Evolutionary conservation across 1,140 invertebrate genomes (phyloP).

Genomic region (Popillia japonica): DNA sequence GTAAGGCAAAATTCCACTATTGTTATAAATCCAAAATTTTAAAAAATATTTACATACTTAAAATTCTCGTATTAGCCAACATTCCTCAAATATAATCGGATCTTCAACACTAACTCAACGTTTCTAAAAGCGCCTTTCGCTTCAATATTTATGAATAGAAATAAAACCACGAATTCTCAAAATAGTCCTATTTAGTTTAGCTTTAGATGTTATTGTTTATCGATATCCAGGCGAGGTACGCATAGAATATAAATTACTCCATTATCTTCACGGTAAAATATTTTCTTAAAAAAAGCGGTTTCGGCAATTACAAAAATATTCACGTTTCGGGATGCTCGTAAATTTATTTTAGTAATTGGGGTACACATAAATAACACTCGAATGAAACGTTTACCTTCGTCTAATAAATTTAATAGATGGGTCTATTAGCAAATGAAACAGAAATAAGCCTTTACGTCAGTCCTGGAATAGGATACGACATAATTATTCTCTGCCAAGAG

Average conservation of each 20-base stretch:
- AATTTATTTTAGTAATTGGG: conserved; percentile 7
- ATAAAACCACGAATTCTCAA: no score
- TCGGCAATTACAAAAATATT: conserved; percentile 6
- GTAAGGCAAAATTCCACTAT: no score
- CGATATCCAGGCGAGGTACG: neutral
- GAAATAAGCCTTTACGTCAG: conserved; percentile 7
- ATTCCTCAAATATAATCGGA: no score
- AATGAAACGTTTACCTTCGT: conserved; percentile 10
- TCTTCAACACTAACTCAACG: no score
- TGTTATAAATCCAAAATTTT: no score
- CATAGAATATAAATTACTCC: neutral
- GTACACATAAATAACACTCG: neutral
- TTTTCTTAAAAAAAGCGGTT: neutral
- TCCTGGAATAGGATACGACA: neutral
- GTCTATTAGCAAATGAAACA: neutral
- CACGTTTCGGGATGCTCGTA: neutral
- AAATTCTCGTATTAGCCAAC: no score
- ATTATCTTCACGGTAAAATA: neutral
- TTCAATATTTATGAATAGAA: no score
- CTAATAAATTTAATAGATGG: conserved; percentile 5
- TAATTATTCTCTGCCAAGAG: neutral
- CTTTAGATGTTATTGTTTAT: neutral
- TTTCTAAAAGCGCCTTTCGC: no score
- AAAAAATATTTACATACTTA: no score
- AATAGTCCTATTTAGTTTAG: no score